Percentiles rank a stretch among this genome's conserved stretches.
These are phyloP conservation scores for Aphodius sticticus DNA, from an alignment of 2,888 invertebrate genomes.

Conservation along the genomic window DNA sequence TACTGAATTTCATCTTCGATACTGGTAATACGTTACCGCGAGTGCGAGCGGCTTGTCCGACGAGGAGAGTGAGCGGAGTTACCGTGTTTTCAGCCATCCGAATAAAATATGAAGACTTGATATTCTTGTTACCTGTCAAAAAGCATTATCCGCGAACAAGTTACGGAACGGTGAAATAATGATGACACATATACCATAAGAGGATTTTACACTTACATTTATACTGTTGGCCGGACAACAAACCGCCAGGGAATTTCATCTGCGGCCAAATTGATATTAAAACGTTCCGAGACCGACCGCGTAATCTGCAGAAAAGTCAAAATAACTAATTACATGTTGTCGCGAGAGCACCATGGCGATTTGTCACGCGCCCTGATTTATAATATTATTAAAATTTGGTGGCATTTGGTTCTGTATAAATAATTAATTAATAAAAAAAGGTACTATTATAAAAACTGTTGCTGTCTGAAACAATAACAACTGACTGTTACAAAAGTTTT, in stretches of 20 bases:
- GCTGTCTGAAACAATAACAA: no score
- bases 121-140: conserved; percentile 40
- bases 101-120: conserved; percentile 37
- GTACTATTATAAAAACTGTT: no score
- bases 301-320: background rate
- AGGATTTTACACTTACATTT: conserved; percentile 35
- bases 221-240: conserved; percentile 12
- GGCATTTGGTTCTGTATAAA: no score
- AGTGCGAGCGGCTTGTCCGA: background rate
- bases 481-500: no score
- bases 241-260: background rate
- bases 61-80: conserved; percentile 21
- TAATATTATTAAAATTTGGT: no score
- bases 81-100: conserved; percentile 33
- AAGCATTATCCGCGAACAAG: conserved; percentile 37
- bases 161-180: conserved; percentile 38
- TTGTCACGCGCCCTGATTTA: no score
- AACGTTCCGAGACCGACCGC: background rate
- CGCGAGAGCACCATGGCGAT: no score
- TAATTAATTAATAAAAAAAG: no score
- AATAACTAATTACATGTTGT: background rate
- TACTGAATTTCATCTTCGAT: conserved; percentile 4
- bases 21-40: background rate
- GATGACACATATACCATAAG: conserved; percentile 40
- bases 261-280: background rate